A percentile compares a stretch with the other conserved stretches of the same genome.
Evolutionary conservation across 2,113 vertebrate genomes (phyloP).

Genomic region (Oxyruncus cristatus): DNA sequence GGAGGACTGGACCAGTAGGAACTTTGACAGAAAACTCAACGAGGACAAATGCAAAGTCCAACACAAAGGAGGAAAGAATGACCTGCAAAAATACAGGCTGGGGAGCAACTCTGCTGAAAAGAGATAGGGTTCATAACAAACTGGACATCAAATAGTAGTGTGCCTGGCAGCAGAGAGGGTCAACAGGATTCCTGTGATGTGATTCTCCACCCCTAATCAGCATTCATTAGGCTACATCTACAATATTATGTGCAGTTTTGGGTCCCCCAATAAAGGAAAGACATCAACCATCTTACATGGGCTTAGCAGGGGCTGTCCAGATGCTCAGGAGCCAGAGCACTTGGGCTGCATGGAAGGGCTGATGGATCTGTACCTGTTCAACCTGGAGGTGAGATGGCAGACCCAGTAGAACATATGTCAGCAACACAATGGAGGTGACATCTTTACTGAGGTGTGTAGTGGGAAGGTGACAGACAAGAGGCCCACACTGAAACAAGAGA

Average conservation of each 20-base stretch:
- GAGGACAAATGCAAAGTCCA: background rate
- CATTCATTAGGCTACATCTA: background rate
- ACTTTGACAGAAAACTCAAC: background rate
- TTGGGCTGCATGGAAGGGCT: background rate
- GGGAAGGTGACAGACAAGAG: background rate
- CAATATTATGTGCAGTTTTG: background rate
- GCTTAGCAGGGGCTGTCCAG: background rate
- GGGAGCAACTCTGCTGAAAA: background rate
- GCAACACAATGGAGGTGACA: background rate
- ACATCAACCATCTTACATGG: background rate
- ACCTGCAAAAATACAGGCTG: background rate
- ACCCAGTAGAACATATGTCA: background rate
- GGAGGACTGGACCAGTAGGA: background rate
- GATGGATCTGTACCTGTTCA: background rate
- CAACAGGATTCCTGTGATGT: background rate
- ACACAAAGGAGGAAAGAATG: background rate
- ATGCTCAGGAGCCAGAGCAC: background rate
- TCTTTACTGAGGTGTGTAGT: background rate
- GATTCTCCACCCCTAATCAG: background rate
- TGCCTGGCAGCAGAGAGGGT: background rate
- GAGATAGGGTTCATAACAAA: accelerated
- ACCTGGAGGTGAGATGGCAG: background rate
- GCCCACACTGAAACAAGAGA: background rate
- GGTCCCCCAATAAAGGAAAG: background rate
- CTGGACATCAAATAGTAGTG: background rate